These are phyloP conservation scores for Diarsia rubi DNA, from an alignment of 2,888 invertebrate species.

Conservation along the genomic window DNA sequence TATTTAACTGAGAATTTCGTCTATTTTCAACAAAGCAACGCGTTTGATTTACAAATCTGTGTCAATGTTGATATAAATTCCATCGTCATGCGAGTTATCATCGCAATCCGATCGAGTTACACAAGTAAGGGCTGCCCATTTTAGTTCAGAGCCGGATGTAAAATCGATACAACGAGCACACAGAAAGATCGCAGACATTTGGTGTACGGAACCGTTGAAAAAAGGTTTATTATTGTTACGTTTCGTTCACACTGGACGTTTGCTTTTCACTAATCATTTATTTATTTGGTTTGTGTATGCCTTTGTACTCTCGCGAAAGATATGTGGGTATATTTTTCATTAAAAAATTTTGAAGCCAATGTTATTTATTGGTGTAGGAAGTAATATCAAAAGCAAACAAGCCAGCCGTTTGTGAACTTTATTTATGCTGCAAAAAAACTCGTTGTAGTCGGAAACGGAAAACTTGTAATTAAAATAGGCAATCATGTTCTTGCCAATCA, in stretches of 20 bases:
- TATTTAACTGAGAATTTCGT: background rate
- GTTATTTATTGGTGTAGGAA: background rate
- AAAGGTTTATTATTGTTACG: conserved; percentile 74
- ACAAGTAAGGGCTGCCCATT: conserved; percentile 77
- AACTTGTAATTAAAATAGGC: background rate
- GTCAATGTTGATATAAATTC: conserved; percentile 31
- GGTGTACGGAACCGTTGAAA: conserved; percentile 69
- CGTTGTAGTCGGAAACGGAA: background rate
- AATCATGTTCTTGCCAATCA: background rate
- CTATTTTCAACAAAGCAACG: background rate
- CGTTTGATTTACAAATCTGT: background rate
- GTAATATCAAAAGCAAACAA: conserved; percentile 8
- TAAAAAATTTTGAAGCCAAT: background rate
- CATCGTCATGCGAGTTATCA: conserved; percentile 42
- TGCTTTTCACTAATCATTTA: conserved; percentile 51
- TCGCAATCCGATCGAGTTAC: conserved; percentile 64
- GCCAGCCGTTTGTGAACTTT: background rate
- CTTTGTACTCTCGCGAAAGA: conserved; percentile 48
- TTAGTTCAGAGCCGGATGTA: conserved; percentile 83
- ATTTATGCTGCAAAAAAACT: background rate
- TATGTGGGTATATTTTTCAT: background rate
- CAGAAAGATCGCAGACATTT: conserved; percentile 82
- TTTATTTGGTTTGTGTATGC: conserved; percentile 48
- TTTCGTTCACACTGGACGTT: conserved; percentile 45
- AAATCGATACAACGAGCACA: conserved; percentile 88